Base-by-base conservation (phyloP, 2,888 invertebrate genomes). In the Drosophila barbarae region DNA sequence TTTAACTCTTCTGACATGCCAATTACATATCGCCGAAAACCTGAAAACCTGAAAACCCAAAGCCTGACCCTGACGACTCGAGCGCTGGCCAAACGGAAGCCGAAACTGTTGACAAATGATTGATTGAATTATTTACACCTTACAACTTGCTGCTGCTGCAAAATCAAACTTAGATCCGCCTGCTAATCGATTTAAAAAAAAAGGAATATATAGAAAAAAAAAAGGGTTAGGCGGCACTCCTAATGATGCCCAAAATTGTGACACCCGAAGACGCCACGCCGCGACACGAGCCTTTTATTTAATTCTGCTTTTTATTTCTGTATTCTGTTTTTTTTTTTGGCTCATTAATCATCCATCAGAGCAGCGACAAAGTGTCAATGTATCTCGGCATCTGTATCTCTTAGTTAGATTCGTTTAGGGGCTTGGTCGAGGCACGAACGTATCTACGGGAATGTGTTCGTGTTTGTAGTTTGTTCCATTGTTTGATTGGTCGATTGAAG, bases 221-320 rank as follows among this genome's bases (percentile, higher is more conserved):
- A 81, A 84, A 83, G 85, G 81, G 83, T 82, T 83, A 69, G 69
- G 54, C 42, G 50, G 50, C 64, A 76, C 79, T 84, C 73, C 83
- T 81, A 82, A 82, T 82, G 85, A 85, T 82, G 84, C 85, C 77
- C 70, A 85, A 59, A 84, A 82, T 80, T 83, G 85, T 83, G 85
- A 80, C 70, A 67, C 85, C 68, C 66, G 77, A 85, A 85, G 81
- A 84, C 76, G 81, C 42, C 42, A 42, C 42, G 42, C 46, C 46
- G 46, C 77, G 75, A 75, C 76, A 66, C 55, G 74, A 52, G 66
- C 64, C 78, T 72, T 52, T 41, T 41, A 57, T 57, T 67, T 53
- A 32, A 59, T 18, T 58, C 56, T 13, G 15, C 52, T 67, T 55
- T 61, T 41, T 50, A 26, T 53, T 30, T 39, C 49, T 46, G 30